Evolutionary conservation across 1,140 invertebrate species (phyloP), one percentile per base, ranked within the genome.

Genomic region (Gryon sp.): DNA sequence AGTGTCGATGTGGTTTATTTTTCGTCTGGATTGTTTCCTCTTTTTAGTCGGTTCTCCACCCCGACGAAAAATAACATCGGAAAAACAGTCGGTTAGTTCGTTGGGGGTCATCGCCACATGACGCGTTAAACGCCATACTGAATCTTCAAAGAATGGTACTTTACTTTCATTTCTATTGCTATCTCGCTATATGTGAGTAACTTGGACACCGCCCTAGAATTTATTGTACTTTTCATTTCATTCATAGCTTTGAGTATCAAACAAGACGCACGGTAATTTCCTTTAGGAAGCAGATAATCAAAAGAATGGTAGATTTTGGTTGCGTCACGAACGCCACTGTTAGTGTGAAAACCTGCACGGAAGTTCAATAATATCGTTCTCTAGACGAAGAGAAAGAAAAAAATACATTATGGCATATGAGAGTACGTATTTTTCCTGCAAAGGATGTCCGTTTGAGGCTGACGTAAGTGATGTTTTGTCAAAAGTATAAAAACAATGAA

Each of bases 41-140:
- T n/a, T n/a, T n/a, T n/a, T n/a, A n/a, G n/a, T n/a, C n/a, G n/a
- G n/a, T n/a, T n/a, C 60, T 76, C 73, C 69, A 76, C 43, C 52
- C 72, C 30, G 65, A 80, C 73, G 72, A 55, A 73, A 34, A n/a
- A n/a, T n/a, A n/a, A n/a, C 38, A 50, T 36, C 60, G 63, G 78
- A 80, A 83, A 84, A 83, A 82, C 68, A 65, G 48, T 81, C 77
- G n/a, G n/a, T n/a, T n/a, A n/a, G n/a, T n/a, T n/a, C 65, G 50
- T 65, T 77, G 69, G 73, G 81, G 79, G 82, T 82, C 55, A 77
- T 73, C 68, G 69, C 76, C 83, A 83, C 80, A 83, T 84, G 83
- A 79, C 81, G 80, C 80, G 72, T 75, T n/a, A n/a, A n/a, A 80
- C 50, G 65, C 53, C 24, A 53, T 15, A 11, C 16, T 2, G 19